Percentiles rank a stretch among this genome's conserved stretches.
Evolutionary conservation across 1,140 invertebrate genomes (phyloP).

Genomic region (Bombus consobrinus): DNA sequence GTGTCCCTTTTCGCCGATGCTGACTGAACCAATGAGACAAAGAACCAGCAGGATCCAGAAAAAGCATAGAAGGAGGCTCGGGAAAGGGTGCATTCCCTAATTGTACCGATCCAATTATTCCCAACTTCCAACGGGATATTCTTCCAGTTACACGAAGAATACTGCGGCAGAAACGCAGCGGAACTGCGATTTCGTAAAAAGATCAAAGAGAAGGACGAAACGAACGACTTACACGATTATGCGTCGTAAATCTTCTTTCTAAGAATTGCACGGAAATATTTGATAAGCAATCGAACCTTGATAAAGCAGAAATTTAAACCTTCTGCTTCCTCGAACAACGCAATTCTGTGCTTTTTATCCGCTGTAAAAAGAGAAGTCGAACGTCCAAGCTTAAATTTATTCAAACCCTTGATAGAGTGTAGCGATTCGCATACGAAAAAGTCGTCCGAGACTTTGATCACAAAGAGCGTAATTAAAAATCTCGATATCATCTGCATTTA

Average conservation of each 20-base stretch:
- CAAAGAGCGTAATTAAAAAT: background rate
- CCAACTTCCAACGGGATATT: conserved; percentile 41
- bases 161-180: background rate
- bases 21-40: conserved; percentile 47
- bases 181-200: background rate
- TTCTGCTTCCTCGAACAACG: background rate
- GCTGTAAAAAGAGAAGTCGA: background rate
- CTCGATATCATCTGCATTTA: background rate
- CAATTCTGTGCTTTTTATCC: background rate
- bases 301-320: background rate
- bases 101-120: conserved; percentile 75
- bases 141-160: conserved; percentile 6
- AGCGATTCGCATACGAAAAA: background rate
- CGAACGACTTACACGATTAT: background rate
- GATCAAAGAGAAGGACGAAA: background rate
- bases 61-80: conserved; percentile 40
- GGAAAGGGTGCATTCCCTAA: conserved; percentile 61
- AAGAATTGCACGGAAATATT: background rate
- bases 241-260: background rate
- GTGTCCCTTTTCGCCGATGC: conserved; percentile 26
- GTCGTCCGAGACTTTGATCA: background rate
- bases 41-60: conserved; percentile 41
- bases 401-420: background rate
- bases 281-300: too few species aligned
- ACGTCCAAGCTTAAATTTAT: background rate